A percentile compares a stretch with the other conserved stretches of the same genome.
Conservation (phyloP, 1,140 invertebrate genomes). For the Nymphalis io region DNA sequence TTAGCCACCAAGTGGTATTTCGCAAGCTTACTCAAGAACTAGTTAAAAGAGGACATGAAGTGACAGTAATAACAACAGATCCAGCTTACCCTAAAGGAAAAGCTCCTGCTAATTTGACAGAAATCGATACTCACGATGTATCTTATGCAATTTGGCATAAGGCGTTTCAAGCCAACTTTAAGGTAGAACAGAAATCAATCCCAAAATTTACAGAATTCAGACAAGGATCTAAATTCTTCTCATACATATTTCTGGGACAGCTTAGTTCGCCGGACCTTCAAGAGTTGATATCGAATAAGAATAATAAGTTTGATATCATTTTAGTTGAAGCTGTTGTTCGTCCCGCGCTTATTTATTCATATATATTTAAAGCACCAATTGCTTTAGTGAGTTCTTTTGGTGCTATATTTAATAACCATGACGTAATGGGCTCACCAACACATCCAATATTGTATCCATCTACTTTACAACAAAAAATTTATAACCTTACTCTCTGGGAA, state of each 20-base stretch:
- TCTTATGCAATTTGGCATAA: slow-evolving; percentile 49
- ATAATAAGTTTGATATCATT: slow-evolving; percentile 58
- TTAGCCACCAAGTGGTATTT: slow-evolving; percentile 18
- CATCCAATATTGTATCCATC: slow-evolving; percentile 75
- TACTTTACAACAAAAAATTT: slow-evolving; percentile 40
- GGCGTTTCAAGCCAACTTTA: background rate
- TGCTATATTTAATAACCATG: slow-evolving; percentile 37
- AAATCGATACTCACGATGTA: slow-evolving; percentile 65
- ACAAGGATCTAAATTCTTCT: slow-evolving; percentile 20
- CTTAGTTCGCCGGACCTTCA: slow-evolving; percentile 45
- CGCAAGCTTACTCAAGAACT: slow-evolving; percentile 63
- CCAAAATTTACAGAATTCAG: slow-evolving; percentile 22
- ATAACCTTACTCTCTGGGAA: slow-evolving; percentile 52
- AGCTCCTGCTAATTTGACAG: slow-evolving; percentile 53
- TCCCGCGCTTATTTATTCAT: slow-evolving; percentile 52
- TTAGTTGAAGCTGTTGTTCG: slow-evolving; percentile 49
- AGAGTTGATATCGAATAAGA: slow-evolving; percentile 48
- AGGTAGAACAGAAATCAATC: background rate
- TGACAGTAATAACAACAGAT: slow-evolving; percentile 68
- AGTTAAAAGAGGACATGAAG: slow-evolving; percentile 72
- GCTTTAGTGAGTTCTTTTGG: slow-evolving; percentile 63
- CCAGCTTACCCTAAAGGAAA: slow-evolving; percentile 50
- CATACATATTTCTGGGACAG: slow-evolving; percentile 40
- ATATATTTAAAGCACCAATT: slow-evolving; percentile 66
- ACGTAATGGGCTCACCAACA: slow-evolving; percentile 64